Conservation (phyloP, 2,888 invertebrate species). For the Heliconius erato region DNA sequence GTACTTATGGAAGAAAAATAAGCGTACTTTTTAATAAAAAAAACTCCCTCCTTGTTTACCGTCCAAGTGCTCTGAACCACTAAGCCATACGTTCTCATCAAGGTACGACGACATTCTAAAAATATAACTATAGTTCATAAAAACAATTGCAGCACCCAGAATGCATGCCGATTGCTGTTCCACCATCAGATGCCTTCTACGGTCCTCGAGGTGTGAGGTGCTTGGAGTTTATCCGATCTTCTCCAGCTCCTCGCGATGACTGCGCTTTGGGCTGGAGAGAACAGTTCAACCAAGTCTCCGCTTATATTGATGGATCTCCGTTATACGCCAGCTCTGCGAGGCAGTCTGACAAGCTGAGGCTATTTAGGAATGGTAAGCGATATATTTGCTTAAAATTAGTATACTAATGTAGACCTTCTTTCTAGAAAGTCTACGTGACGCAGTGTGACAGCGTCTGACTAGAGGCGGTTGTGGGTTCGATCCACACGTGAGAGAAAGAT, state of each 20-base stretch:
- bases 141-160: conserved; percentile 90
- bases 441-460: too few relatives aligned
- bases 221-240: conserved; percentile 93
- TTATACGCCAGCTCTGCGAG: conserved; percentile 92
- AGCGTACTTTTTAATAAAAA: too few relatives aligned
- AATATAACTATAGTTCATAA: not conserved
- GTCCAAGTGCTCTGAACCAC: too few relatives aligned
- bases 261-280: conserved; percentile 94
- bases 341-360: conserved; percentile 90
- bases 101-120: too few relatives aligned
- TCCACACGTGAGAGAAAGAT: too few relatives aligned
- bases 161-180: conserved; percentile 92
- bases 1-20: too few relatives aligned
- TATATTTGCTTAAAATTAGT: not conserved
- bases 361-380: conserved; percentile 89
- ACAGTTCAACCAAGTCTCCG: conserved; percentile 93
- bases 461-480: too few relatives aligned
- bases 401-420: too few relatives aligned
- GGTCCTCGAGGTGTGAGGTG: conserved; percentile 90
- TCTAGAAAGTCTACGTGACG: not conserved
- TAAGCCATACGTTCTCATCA: too few relatives aligned
- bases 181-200: conserved; percentile 90
- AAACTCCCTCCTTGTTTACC: too few relatives aligned
- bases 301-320: conserved; percentile 92
- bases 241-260: conserved; percentile 91